Evolutionary conservation across 2,797 vertebrate species (phyloP).

Genomic region (Sciurus carolinensis): DNA sequence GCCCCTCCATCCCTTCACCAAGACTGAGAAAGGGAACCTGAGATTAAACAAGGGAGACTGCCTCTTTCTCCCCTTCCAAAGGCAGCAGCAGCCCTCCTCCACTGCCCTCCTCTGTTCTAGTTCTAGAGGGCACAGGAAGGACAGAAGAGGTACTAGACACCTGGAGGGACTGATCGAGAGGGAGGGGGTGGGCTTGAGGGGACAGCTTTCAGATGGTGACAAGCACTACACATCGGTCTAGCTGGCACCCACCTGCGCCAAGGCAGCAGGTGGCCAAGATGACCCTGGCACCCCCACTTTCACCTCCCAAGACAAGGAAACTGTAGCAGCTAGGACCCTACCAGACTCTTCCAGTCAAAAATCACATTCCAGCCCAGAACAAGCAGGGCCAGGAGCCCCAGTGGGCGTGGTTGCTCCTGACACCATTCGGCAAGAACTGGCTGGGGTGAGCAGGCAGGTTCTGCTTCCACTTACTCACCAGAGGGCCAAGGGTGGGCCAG

Average conservation of each 20-base stretch:
- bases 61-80: neutral
- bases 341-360: conserved; percentile 39
- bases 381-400: conserved; percentile 8
- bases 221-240: neutral
- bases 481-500: neutral
- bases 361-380: conserved; percentile 33
- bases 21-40: neutral
- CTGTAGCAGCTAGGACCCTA: neutral
- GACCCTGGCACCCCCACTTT: neutral
- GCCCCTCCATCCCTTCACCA: conserved; percentile 49
- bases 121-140: neutral
- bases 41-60: neutral
- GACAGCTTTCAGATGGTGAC: neutral
- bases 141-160: neutral
- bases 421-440: conserved; percentile 39
- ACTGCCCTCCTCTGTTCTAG: neutral
- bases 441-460: neutral
- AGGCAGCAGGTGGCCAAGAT: neutral
- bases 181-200: neutral
- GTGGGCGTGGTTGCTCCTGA: neutral
- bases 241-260: neutral
- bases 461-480: conserved; percentile 43
- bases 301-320: neutral
- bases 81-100: neutral
- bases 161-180: neutral